phyloP scores from a whole-genome alignment of 53 echinoderm and acorn worm species.

The Actinopyga echinites region DNA sequence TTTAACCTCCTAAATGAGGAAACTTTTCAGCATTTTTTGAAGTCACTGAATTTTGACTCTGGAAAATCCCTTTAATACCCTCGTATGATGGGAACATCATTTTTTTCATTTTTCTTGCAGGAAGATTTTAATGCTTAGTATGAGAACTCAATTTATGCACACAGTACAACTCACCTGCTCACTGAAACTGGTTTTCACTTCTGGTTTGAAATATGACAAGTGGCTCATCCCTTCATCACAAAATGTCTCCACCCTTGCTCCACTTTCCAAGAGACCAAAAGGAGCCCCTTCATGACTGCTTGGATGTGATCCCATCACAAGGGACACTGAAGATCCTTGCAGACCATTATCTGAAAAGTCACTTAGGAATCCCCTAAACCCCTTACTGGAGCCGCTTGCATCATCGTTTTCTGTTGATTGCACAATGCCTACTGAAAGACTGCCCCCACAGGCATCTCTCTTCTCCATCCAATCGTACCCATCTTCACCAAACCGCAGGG shows the following conservation, averaged over 20 bases:
- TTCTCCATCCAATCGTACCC: background rate
- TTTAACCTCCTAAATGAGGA: no score
- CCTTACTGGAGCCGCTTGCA: background rate
- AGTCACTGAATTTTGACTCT: no score
- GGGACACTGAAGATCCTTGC: background rate
- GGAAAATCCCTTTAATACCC: no score
- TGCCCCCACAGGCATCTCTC: background rate
- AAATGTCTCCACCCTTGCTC: background rate
- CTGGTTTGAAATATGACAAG: background rate
- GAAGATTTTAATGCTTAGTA: no score
- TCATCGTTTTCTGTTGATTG: background rate
- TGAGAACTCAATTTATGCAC: no score
- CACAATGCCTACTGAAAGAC: slow-evolving; percentile 43
- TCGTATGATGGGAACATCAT: no score
- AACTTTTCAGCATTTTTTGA: no score
- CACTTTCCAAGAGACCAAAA: background rate
- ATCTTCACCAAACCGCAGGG: background rate
- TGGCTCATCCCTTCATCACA: background rate
- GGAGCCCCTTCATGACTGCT: background rate
- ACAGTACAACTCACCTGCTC: background rate
- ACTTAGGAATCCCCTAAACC: background rate
- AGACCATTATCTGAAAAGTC: background rate
- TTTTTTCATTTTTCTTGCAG: no score
- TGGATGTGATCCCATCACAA: background rate
- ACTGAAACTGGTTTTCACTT: slow-evolving; percentile 3